Evolutionary conservation across 1,140 invertebrate genomes (phyloP).

Genomic region (Myzus persicae): DNA sequence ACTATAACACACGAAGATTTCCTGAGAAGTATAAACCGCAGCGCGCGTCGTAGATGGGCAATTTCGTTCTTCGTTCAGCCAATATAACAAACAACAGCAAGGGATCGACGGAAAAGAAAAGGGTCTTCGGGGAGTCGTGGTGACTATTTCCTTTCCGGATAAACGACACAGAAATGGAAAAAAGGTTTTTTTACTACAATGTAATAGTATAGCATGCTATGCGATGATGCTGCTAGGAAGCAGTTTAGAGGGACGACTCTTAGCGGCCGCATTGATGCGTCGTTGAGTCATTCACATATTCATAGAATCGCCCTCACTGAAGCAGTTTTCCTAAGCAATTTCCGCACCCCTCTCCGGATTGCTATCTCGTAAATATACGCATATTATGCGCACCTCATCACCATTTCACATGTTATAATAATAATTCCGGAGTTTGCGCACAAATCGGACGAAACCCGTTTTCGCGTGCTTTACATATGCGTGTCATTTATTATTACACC

Average conservation of each 20-base stretch:
- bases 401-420: slow-evolving; percentile 44
- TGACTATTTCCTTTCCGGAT: slow-evolving; percentile 47
- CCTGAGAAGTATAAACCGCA: slow-evolving; percentile 41
- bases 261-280: slow-evolving; percentile 41
- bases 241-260: slow-evolving; percentile 52
- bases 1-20: slow-evolving; percentile 33
- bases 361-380: slow-evolving; percentile 28
- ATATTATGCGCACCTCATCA: slow-evolving; percentile 52
- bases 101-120: slow-evolving; percentile 26
- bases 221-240: background rate
- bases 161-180: slow-evolving; percentile 52
- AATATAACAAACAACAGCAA: background rate
- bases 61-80: background rate
- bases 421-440: slow-evolving; percentile 33
- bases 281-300: slow-evolving; percentile 53
- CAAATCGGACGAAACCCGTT: background rate
- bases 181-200: slow-evolving; percentile 46
- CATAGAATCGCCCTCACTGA: slow-evolving; percentile 44
- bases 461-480: background rate
- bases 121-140: slow-evolving; percentile 54
- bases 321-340: slow-evolving; percentile 54
- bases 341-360: slow-evolving; percentile 49
- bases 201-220: background rate
- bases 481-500: background rate
- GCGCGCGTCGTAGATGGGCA: background rate